Base-by-base conservation (phyloP, 2,888 invertebrate genomes). In the Gymnosoma rotundatum region DNA sequence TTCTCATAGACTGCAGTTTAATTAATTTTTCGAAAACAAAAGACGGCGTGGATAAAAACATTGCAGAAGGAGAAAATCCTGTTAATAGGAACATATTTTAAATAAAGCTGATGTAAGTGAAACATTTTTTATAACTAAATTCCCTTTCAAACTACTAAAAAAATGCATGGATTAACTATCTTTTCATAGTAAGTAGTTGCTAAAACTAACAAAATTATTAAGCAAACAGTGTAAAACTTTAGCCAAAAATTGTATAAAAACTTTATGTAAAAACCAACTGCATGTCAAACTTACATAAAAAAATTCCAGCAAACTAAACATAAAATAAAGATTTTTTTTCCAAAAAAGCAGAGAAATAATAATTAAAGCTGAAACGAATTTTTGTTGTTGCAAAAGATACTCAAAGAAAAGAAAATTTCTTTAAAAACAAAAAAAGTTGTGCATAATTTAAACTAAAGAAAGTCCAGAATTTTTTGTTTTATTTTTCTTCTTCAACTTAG, bases 221-320 rank as follows among this genome's bases (percentile, higher is more conserved):
- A 42, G 12, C 16, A 42, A 42, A 14, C 10, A 42, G 10, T 42
- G 7, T 18, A 32, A 56, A 16, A 66, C 8, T 0, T 8, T 42
- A 52, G 45, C 8, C n/a, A 38, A 50, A 21, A 32, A 7, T 32
- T 8, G n/a, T 32, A 25, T 50, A 52, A n/a, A 12, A 38, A 2
- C 4, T 25, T 25, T 2, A 25, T 45, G 45, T 4, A 45, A 5
- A 45, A 45, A 16, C 16, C 38, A 45, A 36, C 45, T 83, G 79
- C 79, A 79, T 76, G 83, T 76, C 70, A 83, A 83, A 83, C 20
- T 38, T 20, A 20, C 56, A 73, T 78, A 76, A 80, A 48, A 63
- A 54, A 50, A 58, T 6, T 56, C n/a, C n/a, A 38, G 16, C 14
- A 14, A 2, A 69, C 9, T 6, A 58, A 20, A n/a, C 21, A 54